Evolutionary conservation across 1,140 invertebrate genomes (phyloP).

Genomic region (Pseudomyrmex gracilis): DNA sequence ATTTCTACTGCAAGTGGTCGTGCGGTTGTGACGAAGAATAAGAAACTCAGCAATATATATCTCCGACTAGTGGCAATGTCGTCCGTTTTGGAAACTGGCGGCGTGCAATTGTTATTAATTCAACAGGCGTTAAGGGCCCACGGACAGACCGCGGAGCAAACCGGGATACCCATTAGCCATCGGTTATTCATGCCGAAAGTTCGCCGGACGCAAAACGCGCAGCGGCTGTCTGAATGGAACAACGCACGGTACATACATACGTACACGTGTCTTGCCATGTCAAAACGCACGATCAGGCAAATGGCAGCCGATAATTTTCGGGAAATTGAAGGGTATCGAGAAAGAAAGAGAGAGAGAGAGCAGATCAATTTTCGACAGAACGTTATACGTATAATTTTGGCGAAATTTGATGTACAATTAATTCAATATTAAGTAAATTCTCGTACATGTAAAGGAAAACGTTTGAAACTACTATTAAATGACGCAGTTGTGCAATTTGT

Average conservation of each 20-base stretch:
- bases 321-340: constrained; percentile 24
- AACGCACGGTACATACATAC: neutral
- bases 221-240: neutral
- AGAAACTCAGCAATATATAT: neutral
- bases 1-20: constrained; percentile 23
- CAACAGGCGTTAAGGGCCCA: constrained; percentile 64
- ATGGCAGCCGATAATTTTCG: neutral
- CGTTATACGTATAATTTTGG: neutral
- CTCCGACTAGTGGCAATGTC: constrained; percentile 19
- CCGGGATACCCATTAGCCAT: constrained; percentile 67
- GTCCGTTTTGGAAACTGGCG: constrained; percentile 56
- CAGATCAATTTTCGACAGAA: constrained; percentile 6
- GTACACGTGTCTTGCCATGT: neutral
- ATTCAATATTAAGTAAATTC: neutral
- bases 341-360: too few relatives aligned
- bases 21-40: neutral
- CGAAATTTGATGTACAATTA: neutral
- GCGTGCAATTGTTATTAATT: constrained; percentile 72
- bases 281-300: neutral
- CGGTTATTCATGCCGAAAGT: constrained; percentile 73
- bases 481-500: neutral
- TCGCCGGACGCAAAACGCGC: constrained; percentile 37
- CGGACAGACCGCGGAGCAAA: constrained; percentile 58
- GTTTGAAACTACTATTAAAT: neutral
- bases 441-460: neutral